phyloP scores from a whole-genome alignment of 2,888 invertebrate species.

The Lithophane ornitopus region DNA sequence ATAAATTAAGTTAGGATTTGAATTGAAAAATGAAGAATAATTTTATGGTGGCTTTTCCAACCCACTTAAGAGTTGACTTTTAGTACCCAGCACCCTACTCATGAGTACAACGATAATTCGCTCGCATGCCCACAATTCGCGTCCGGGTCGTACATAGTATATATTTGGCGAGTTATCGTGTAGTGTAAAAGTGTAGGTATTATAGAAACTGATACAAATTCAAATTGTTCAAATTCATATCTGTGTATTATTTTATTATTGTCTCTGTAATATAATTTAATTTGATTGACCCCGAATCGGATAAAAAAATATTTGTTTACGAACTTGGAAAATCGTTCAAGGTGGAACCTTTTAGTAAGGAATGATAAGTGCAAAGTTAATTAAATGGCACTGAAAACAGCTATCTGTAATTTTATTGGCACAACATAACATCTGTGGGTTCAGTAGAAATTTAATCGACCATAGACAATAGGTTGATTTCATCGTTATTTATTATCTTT shows the following conservation, averaged over 20 bases:
- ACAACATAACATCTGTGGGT: neutral
- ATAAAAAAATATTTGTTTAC: neutral
- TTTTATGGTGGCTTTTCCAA: neutral
- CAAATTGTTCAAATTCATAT: neutral
- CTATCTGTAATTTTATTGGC: neutral
- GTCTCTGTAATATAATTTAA: conserved; percentile 1
- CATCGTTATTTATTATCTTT: conserved; percentile 23
- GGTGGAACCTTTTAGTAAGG: conserved; percentile 8
- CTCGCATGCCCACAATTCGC: too few relatives aligned
- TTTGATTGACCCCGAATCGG: conserved; percentile 8
- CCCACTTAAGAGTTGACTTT: neutral
- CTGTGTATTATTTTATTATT: neutral
- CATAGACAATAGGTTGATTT: conserved; percentile 37
- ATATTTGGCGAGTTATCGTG: too few relatives aligned
- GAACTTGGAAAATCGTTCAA: conserved; percentile 13
- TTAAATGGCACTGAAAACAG: neutral
- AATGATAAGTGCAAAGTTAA: neutral
- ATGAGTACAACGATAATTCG: too few relatives aligned
- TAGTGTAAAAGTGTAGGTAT: too few relatives aligned
- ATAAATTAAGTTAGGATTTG: too few relatives aligned
- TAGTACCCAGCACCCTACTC: too few relatives aligned
- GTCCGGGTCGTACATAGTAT: too few relatives aligned
- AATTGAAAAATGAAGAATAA: neutral
- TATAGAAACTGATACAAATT: neutral
- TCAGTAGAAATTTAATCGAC: conserved; percentile 21